Evolutionary conservation across 2,113 vertebrate species (phyloP).

Genomic region (Ahaetulla prasina): DNA sequence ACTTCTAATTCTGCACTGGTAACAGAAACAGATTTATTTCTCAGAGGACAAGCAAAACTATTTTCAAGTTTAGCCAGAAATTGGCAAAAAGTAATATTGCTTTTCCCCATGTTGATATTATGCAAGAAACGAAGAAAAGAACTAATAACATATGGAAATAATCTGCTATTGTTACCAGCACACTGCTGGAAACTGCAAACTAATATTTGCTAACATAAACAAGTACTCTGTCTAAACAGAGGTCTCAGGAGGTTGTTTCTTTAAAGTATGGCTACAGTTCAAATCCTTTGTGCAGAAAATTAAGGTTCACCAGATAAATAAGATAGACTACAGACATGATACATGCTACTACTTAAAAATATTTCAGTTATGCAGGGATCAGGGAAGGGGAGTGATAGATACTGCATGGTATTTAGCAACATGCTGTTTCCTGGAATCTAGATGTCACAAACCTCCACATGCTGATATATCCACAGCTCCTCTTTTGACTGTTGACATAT

Average conservation of each 20-base stretch:
- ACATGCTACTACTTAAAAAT: neutral
- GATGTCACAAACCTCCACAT: conserved; percentile 84
- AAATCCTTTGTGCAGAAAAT: neutral
- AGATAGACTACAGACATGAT: neutral
- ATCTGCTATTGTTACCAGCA: neutral
- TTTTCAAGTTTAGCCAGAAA: neutral
- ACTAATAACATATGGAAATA: neutral
- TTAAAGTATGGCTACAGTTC: neutral
- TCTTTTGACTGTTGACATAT: conserved; percentile 88
- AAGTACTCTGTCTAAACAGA: neutral
- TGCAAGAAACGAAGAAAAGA: neutral
- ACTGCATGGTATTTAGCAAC: neutral
- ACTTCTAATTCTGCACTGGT: neutral
- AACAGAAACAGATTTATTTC: neutral
- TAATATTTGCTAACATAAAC: neutral
- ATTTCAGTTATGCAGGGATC: neutral
- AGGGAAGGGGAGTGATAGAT: neutral
- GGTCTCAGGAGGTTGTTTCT: neutral
- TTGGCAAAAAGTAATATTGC: neutral
- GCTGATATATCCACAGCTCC: conserved; percentile 82
- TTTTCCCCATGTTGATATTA: neutral
- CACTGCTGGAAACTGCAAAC: neutral
- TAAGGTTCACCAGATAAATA: neutral
- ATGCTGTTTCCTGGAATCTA: neutral
- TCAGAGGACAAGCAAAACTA: neutral